Conservation (phyloP, 2,888 invertebrate genomes). For the Gortyna flavago region DNA sequence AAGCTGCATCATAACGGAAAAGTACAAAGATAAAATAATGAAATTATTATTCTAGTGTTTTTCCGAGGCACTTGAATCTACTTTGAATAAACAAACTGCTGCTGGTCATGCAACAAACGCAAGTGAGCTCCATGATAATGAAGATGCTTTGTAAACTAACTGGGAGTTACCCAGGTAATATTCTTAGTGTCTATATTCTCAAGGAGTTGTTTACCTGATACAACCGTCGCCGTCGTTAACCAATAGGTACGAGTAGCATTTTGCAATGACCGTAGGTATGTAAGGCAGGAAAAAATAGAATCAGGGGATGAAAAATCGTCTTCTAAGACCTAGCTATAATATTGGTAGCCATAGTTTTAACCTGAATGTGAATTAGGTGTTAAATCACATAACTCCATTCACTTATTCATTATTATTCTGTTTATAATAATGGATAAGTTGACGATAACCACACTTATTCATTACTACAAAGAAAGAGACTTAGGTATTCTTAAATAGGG, state of each 20-base stretch:
- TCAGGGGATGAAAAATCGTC: background rate
- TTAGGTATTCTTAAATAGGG: slow-evolving; percentile 1
- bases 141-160: slow-evolving; percentile 34
- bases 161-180: background rate
- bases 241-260: background rate
- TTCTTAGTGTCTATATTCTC: background rate
- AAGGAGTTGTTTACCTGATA: background rate
- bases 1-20: slow-evolving; percentile 21
- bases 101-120: slow-evolving; percentile 25
- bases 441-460: background rate
- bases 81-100: slow-evolving; percentile 46
- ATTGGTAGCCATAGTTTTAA: background rate
- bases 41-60: slow-evolving; percentile 52
- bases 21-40: slow-evolving; percentile 31
- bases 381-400: background rate
- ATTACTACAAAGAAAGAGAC: background rate
- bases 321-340: background rate
- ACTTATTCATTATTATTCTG: background rate
- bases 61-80: slow-evolving; percentile 41
- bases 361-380: background rate
- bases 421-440: background rate
- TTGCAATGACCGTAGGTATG: background rate
- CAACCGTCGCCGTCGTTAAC: background rate
- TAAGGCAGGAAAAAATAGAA: background rate
- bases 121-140: slow-evolving; percentile 20